phyloP scores from a whole-genome alignment of 2,797 vertebrate species.

The Danio choprae region DNA sequence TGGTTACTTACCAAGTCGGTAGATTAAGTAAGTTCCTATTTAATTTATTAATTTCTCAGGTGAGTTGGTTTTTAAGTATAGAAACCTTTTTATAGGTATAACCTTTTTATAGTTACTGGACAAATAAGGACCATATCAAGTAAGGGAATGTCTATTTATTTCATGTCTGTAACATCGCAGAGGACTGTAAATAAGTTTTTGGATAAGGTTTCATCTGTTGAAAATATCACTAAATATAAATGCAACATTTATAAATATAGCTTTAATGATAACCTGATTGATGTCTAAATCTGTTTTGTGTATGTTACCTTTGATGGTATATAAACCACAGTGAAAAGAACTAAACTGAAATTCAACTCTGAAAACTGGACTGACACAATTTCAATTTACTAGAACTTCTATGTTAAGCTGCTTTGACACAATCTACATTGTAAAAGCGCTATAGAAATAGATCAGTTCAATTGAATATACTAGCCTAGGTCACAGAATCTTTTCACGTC shows the following conservation, averaged over 20 bases:
- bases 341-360: too few species aligned
- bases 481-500: neutral
- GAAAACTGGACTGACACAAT: too few species aligned
- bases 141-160: slow-evolving; percentile 1
- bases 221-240: slow-evolving; percentile 34
- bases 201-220: slow-evolving; percentile 30
- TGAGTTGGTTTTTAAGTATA: too few species aligned
- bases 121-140: slow-evolving; percentile 42
- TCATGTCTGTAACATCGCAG: neutral
- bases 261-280: neutral
- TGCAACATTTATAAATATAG: neutral
- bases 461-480: slow-evolving; percentile 4
- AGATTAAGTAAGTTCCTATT: slow-evolving; percentile 26
- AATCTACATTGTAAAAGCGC: too few species aligned
- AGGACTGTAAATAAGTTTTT: slow-evolving; percentile 11
- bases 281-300: neutral
- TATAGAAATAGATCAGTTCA: too few species aligned
- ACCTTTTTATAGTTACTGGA: slow-evolving; percentile 42
- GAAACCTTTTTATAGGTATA: slow-evolving; percentile 49
- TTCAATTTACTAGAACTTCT: too few species aligned
- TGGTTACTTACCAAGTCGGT: slow-evolving; percentile 12
- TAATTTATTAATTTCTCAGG: neutral
- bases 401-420: too few species aligned
- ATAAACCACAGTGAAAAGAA: too few species aligned
- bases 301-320: neutral